phyloP scores from a whole-genome alignment of 1,140 invertebrate species.

The Arion vulgaris region DNA sequence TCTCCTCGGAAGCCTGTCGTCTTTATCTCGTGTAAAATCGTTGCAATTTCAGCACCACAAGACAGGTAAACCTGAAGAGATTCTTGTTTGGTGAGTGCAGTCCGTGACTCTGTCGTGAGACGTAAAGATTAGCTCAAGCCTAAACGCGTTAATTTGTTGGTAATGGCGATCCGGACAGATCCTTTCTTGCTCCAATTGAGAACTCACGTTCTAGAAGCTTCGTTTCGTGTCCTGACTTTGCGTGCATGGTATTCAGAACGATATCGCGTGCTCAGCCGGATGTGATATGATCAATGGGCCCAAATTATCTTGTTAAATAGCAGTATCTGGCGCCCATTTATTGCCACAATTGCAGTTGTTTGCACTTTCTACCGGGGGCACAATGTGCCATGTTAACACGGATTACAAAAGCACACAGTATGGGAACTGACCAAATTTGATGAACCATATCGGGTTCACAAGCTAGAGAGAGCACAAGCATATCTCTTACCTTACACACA shows the following conservation, averaged over 20 bases:
- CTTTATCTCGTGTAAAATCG: neutral
- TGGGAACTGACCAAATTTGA: neutral
- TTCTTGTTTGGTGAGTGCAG: neutral
- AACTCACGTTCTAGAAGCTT: neutral
- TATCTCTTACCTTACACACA: neutral
- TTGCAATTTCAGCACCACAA: neutral
- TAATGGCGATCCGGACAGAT: neutral
- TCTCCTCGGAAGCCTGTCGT: neutral
- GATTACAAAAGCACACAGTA: neutral
- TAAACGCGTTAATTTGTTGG: conserved; percentile 16
- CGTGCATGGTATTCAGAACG: neutral
- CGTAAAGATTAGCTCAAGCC: neutral
- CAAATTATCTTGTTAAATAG: neutral
- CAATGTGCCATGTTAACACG: neutral
- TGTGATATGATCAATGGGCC: conserved; percentile 1
- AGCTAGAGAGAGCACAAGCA: neutral
- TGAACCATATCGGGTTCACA: neutral
- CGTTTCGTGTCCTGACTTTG: neutral
- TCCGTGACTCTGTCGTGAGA: neutral
- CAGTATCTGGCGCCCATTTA: neutral
- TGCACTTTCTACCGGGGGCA: neutral
- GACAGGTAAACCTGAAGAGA: neutral
- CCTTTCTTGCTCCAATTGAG: neutral
- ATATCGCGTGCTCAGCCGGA: neutral
- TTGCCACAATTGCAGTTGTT: neutral